Conservation (phyloP, 2,797 vertebrate species). For the Sebastes hopkinsi region DNA sequence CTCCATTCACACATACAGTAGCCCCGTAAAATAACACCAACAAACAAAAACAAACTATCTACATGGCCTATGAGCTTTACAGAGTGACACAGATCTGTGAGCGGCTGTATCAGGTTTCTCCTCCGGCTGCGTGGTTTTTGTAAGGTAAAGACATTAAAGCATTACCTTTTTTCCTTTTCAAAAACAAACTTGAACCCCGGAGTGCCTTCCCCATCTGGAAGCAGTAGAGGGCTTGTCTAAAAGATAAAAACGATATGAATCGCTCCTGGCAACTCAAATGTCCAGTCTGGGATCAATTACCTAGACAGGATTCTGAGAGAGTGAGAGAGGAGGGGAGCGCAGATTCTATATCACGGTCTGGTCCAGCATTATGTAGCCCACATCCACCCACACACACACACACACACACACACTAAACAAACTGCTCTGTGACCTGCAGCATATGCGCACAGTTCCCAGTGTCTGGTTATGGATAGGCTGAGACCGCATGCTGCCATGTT, state of each 20-base stretch:
- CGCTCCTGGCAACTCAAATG: slow-evolving; percentile 83
- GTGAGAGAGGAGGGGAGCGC: slow-evolving; percentile 35
- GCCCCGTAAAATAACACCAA: slow-evolving; percentile 50
- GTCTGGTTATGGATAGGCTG: slow-evolving; percentile 67
- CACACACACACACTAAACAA: slow-evolving; percentile 49
- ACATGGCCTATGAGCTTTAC: slow-evolving; percentile 22
- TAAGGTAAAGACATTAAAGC: slow-evolving; percentile 81
- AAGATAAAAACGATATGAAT: slow-evolving; percentile 86
- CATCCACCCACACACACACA: slow-evolving; percentile 13
- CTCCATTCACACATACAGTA: slow-evolving; percentile 56
- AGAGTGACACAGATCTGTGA: slow-evolving; percentile 15
- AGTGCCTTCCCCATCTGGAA: slow-evolving; percentile 84
- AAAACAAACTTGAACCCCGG: slow-evolving; percentile 78
- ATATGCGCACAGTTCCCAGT: slow-evolving; percentile 51
- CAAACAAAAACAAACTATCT: slow-evolving; percentile 44
- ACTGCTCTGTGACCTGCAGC: slow-evolving; percentile 56
- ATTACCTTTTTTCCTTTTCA: slow-evolving; percentile 68
- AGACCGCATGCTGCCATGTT: slow-evolving; percentile 55
- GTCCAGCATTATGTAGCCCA: slow-evolving; percentile 54
- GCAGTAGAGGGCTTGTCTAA: slow-evolving; percentile 81
- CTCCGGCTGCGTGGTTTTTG: slow-evolving; percentile 36
- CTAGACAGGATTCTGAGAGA: slow-evolving; percentile 74
- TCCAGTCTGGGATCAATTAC: slow-evolving; percentile 88
- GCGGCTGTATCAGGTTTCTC: slow-evolving; percentile 1
- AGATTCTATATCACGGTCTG: slow-evolving; percentile 55